These are phyloP conservation scores for Pogonus chalceus DNA, from an alignment of 1,140 invertebrate genomes.

Conservation along the genomic window DNA sequence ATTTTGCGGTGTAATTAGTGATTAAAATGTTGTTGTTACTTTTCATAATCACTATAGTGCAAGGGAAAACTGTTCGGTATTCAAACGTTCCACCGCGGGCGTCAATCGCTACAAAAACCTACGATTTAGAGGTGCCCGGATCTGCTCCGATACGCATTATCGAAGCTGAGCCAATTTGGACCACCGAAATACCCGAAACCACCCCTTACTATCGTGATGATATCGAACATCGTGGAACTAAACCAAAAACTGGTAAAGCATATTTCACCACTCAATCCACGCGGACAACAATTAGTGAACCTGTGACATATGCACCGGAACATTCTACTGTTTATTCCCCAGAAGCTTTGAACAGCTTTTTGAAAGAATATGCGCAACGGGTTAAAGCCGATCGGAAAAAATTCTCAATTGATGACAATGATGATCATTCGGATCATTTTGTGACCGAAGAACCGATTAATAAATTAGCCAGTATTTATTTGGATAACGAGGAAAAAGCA, in stretches of 20 bases:
- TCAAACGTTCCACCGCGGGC: neutral
- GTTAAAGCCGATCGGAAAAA: slow-evolving; percentile 35
- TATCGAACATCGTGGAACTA: neutral
- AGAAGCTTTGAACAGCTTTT: slow-evolving; percentile 45
- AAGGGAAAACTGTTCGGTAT: neutral
- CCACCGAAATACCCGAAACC: neutral
- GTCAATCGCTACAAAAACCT: slow-evolving; percentile 18
- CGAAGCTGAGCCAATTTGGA: slow-evolving; percentile 34
- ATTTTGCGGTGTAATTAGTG: neutral
- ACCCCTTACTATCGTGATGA: neutral
- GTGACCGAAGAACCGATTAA: slow-evolving; percentile 35
- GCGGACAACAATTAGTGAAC: slow-evolving; percentile 10
- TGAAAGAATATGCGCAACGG: slow-evolving; percentile 47
- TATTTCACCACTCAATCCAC: slow-evolving; percentile 4
- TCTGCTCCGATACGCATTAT: slow-evolving; percentile 43
- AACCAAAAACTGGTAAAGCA: slow-evolving; percentile 6
- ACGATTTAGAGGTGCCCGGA: slow-evolving; percentile 40
- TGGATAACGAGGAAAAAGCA: slow-evolving; percentile 29
- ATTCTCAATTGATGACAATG: slow-evolving; percentile 36
- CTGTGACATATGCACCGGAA: slow-evolving; percentile 26
- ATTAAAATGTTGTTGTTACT: neutral
- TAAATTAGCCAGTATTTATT: slow-evolving; percentile 27
- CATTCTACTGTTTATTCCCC: slow-evolving; percentile 32
- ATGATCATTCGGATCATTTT: slow-evolving; percentile 37
- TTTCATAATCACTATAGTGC: neutral